Percentiles rank a stretch among this genome's conserved stretches.
Evolutionary conservation across 2,888 invertebrate genomes (phyloP).

Genomic region (Philonicus albiceps): DNA sequence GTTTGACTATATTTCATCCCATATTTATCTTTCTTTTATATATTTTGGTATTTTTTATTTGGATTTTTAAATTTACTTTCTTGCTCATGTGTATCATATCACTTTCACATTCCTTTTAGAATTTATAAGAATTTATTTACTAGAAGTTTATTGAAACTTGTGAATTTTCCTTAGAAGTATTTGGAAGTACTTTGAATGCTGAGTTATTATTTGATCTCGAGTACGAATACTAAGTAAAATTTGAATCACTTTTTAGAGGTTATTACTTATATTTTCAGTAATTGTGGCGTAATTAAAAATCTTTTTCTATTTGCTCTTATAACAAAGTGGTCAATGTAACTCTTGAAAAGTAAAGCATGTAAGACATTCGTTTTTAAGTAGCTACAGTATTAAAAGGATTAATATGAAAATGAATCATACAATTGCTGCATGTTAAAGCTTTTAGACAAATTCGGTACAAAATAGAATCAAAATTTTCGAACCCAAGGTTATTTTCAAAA

Average conservation of each 20-base stretch:
- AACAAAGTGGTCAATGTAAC: too few relatives aligned
- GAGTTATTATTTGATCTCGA: not conserved
- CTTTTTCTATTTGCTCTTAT: too few relatives aligned
- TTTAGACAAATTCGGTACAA: too few relatives aligned
- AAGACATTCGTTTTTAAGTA: too few relatives aligned
- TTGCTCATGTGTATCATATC: not conserved
- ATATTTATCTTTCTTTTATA: conserved; percentile 32
- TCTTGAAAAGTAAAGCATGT: too few relatives aligned
- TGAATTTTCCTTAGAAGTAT: not conserved
- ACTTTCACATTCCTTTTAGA: not conserved
- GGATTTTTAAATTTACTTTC: not conserved
- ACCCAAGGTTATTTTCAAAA: too few relatives aligned
- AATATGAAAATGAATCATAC: too few relatives aligned
- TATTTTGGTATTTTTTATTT: not conserved
- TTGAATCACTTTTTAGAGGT: not conserved
- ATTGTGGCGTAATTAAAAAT: not conserved
- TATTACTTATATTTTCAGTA: not conserved
- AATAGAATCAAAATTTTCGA: too few relatives aligned
- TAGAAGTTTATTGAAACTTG: not conserved
- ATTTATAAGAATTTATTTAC: not conserved
- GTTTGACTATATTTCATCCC: conserved; percentile 55
- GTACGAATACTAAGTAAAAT: not conserved
- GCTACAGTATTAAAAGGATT: too few relatives aligned
- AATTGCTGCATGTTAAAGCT: too few relatives aligned
- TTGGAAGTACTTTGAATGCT: not conserved